These are phyloP conservation scores for Tenualosa ilisha DNA, from an alignment of 2,797 vertebrate genomes.

Conservation along the genomic window DNA sequence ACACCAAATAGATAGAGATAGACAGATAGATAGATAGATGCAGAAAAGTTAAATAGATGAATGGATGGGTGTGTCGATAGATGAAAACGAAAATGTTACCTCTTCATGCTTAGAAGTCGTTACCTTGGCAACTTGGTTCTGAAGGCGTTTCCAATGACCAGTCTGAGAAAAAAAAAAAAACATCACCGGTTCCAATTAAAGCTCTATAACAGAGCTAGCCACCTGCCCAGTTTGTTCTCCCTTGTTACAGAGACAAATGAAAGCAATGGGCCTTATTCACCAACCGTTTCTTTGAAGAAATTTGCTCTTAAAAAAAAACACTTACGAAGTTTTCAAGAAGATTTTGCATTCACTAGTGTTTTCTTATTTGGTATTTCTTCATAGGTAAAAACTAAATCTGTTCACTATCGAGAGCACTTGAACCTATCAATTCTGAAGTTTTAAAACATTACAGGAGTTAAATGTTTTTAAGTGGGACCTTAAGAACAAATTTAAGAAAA, in stretches of 20 bases:
- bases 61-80: neutral
- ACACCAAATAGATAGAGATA: neutral
- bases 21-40: neutral
- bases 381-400: too few species aligned
- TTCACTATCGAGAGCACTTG: too few species aligned
- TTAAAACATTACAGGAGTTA: too few species aligned
- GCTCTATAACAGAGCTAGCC: neutral
- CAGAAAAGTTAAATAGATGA: neutral
- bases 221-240: neutral
- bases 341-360: too few species aligned
- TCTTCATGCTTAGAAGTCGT: neutral
- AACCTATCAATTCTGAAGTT: too few species aligned
- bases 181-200: neutral
- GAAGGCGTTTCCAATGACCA: neutral
- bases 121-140: neutral
- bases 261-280: neutral
- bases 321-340: too few species aligned
- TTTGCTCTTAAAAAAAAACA: too few species aligned
- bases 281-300: too few species aligned
- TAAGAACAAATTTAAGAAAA: too few species aligned
- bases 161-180: neutral
- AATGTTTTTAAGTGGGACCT: too few species aligned
- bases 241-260: neutral
- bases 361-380: too few species aligned
- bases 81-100: neutral